Evolutionary conservation across 2,113 vertebrate species (phyloP).

Genomic region (Sapayoa aenigma): DNA sequence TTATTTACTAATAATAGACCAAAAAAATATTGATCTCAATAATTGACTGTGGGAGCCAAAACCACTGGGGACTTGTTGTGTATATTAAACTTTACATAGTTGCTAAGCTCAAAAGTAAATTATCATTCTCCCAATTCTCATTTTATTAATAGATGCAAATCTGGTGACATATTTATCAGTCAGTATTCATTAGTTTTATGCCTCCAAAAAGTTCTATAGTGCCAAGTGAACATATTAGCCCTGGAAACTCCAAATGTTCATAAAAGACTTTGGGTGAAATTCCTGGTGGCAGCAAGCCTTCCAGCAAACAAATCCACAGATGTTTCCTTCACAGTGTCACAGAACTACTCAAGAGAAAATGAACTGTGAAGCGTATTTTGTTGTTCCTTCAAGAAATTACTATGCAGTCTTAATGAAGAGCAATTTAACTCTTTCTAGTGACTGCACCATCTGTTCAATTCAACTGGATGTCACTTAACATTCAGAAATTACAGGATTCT

Average conservation of each 20-base stretch:
- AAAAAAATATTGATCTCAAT: background rate
- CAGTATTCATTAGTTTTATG: background rate
- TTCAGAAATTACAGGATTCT: background rate
- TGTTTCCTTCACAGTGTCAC: background rate
- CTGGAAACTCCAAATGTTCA: background rate
- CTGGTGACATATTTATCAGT: background rate
- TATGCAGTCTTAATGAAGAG: background rate
- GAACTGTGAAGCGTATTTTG: background rate
- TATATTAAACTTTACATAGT: background rate
- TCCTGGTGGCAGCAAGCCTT: background rate
- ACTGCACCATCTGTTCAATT: background rate
- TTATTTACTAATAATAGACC: background rate
- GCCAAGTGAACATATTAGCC: background rate
- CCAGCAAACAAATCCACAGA: background rate
- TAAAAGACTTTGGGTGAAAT: background rate
- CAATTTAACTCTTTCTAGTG: background rate
- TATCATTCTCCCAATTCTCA: background rate
- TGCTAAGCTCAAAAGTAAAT: background rate
- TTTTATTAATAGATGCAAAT: slow-evolving; percentile 14
- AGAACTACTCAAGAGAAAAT: background rate
- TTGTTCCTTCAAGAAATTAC: background rate
- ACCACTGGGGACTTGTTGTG: background rate
- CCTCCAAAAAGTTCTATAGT: background rate
- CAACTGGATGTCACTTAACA: background rate
- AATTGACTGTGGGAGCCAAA: background rate